Percentiles rank a stretch among this genome's conserved stretches.
phyloP scores from a whole-genome alignment of 2,888 invertebrate species.

The Physocephala rufipes region DNA sequence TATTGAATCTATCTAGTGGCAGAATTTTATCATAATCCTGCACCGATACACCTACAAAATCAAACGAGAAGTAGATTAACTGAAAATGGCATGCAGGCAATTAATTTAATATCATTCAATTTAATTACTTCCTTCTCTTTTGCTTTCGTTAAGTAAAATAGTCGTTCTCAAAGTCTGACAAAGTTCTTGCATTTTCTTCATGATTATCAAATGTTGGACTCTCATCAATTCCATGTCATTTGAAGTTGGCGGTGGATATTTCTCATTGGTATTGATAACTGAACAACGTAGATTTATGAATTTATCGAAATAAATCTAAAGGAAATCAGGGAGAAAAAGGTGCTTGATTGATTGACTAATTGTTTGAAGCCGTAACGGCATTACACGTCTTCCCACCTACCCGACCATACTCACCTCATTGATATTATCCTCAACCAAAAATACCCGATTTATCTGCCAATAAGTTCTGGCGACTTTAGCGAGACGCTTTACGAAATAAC shows the following conservation, averaged over 20 bases:
- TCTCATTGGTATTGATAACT: conserved; percentile 54
- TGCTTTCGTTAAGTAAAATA: too few relatives aligned
- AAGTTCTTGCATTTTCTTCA: conserved; percentile 49
- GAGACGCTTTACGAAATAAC: conserved; percentile 47
- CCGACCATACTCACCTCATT: conserved; percentile 43
- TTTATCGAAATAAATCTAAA: conserved; percentile 51
- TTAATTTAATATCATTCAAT: background rate
- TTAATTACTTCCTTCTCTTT: background rate
- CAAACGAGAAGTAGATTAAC: background rate
- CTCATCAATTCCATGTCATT: conserved; percentile 54
- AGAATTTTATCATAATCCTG: conserved; percentile 27
- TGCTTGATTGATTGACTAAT: background rate
- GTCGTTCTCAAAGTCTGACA: conserved; percentile 35
- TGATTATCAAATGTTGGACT: conserved; percentile 54
- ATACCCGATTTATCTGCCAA: conserved; percentile 52
- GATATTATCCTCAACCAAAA: conserved; percentile 56
- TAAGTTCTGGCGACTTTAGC: conserved; percentile 37
- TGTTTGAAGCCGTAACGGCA: too few relatives aligned
- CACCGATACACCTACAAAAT: background rate
- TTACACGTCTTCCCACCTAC: too few relatives aligned
- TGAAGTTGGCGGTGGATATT: conserved; percentile 56
- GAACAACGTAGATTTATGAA: conserved; percentile 49
- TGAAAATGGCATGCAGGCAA: background rate
- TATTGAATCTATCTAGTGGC: conserved; percentile 42
- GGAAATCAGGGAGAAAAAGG: conserved; percentile 6